A percentile compares a stretch with the other conserved stretches of the same genome.
Evolutionary conservation across 1,140 invertebrate species (phyloP).

Genomic region (Zaprionus nigranus): DNA sequence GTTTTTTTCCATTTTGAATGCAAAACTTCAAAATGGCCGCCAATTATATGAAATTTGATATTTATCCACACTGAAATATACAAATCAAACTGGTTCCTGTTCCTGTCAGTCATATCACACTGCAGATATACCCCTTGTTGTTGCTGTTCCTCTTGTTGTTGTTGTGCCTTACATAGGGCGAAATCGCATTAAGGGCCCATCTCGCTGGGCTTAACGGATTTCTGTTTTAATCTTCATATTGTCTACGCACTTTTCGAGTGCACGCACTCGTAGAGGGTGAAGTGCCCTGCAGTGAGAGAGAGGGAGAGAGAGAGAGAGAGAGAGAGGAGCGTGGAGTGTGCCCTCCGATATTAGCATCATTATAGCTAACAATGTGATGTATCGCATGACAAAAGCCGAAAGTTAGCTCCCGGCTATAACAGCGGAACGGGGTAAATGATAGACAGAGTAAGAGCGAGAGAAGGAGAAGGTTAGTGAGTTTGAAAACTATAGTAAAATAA

Average conservation of each 20-base stretch:
- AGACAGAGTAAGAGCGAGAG: background rate
- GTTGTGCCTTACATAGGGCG: constrained; percentile 46
- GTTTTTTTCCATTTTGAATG: constrained; percentile 48
- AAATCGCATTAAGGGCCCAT: constrained; percentile 74
- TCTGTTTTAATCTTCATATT: constrained; percentile 71
- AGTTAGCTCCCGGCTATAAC: constrained; percentile 30
- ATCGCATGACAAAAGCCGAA: constrained; percentile 45
- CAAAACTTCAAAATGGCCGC: constrained; percentile 67
- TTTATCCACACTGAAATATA: constrained; percentile 31
- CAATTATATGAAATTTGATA: constrained; percentile 80
- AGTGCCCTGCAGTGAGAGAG: constrained; percentile 30
- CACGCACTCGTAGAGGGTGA: constrained; percentile 7
- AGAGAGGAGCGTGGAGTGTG: constrained; percentile 22
- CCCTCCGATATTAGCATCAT: constrained; percentile 39
- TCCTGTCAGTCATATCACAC: constrained; percentile 35
- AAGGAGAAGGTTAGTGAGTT: background rate
- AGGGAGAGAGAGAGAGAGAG: background rate
- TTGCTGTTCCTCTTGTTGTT: constrained; percentile 3
- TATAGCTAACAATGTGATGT: constrained; percentile 38
- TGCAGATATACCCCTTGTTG: constrained; percentile 24
- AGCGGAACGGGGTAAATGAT: background rate
- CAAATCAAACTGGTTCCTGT: constrained; percentile 54
- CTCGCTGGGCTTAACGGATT: constrained; percentile 73
- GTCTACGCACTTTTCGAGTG: constrained; percentile 40
- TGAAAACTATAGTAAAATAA: background rate